Evolutionary conservation across 2,888 invertebrate species (phyloP).

Genomic region (Ferrisia virgata): DNA sequence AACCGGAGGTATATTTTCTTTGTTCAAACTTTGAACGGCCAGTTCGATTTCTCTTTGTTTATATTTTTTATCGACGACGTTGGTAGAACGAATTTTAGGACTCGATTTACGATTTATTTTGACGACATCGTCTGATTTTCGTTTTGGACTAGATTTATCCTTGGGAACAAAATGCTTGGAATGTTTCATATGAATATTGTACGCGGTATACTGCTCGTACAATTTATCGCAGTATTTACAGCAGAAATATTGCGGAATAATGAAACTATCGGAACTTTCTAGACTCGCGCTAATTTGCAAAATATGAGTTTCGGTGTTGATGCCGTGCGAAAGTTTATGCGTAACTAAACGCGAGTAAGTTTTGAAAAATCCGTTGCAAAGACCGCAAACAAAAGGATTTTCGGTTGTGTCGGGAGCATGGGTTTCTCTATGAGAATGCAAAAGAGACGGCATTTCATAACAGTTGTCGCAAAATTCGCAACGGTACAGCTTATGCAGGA

Average conservation of each 20-base stretch:
- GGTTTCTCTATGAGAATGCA: constrained; percentile 55
- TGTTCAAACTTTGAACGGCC: constrained; percentile 21
- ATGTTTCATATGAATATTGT: constrained; percentile 48
- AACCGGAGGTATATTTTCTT: background rate
- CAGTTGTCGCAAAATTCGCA: constrained; percentile 61
- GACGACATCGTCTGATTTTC: background rate
- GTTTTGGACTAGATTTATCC: constrained; percentile 21
- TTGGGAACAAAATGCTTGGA: constrained; percentile 44
- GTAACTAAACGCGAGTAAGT: constrained; percentile 55
- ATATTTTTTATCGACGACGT: background rate
- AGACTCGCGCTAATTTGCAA: constrained; percentile 21
- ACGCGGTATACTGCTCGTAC: constrained; percentile 49
- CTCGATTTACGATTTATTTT: background rate
- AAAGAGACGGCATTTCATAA: constrained; percentile 55
- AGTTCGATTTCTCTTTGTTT: constrained; percentile 29
- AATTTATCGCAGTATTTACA: constrained; percentile 48
- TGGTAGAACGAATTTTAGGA: background rate
- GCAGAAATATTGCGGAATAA: constrained; percentile 49
- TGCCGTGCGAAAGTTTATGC: constrained; percentile 49
- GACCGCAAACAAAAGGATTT: constrained; percentile 57
- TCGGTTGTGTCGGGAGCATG: constrained; percentile 28
- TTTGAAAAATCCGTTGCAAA: constrained; percentile 59
- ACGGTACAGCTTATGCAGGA: constrained; percentile 31
- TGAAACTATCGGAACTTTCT: constrained; percentile 38
- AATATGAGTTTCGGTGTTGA: constrained; percentile 48